A percentile compares a stretch with the other conserved stretches of the same genome.
These are phyloP conservation scores for Sterrhoptilus dennistouni DNA, from an alignment of 2,113 vertebrate species.

Conservation along the genomic window DNA sequence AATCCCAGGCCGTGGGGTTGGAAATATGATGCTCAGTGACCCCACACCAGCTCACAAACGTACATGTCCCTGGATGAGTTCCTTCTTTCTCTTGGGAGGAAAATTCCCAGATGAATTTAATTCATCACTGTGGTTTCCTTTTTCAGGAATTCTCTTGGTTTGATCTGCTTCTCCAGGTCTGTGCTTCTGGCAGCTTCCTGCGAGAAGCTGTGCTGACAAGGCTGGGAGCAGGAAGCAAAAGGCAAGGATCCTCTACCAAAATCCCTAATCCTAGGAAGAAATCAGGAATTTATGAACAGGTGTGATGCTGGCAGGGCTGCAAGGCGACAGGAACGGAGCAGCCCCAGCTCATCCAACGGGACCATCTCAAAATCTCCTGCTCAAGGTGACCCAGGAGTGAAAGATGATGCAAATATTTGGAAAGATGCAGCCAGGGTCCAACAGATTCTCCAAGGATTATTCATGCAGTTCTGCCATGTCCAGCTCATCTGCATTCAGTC, in stretches of 20 bases:
- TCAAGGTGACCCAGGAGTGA: not conserved
- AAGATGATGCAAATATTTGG: not conserved
- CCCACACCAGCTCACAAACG: too few relatives aligned
- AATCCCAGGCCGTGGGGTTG: not conserved
- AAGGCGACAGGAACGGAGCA: not conserved
- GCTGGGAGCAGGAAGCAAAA: not conserved
- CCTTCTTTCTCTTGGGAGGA: not conserved
- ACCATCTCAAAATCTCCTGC: not conserved
- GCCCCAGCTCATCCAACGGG: not conserved
- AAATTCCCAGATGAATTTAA: not conserved
- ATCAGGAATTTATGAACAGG: not conserved
- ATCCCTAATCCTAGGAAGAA: not conserved
- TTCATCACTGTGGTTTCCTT: not conserved
- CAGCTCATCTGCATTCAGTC: not conserved
- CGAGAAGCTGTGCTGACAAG: not conserved
- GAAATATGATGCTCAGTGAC: not conserved
- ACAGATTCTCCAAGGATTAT: not conserved
- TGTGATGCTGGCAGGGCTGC: not conserved
- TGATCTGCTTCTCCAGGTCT: not conserved
- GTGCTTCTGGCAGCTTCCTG: not conserved
- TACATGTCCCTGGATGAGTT: rapidly evolving
- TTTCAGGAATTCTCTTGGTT: not conserved
- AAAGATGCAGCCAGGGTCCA: rapidly evolving
- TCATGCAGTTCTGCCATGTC: not conserved
- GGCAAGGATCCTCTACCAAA: not conserved